Base-by-base conservation (phyloP, 2,888 invertebrate genomes). In the Camptogramma bilineatum region DNA sequence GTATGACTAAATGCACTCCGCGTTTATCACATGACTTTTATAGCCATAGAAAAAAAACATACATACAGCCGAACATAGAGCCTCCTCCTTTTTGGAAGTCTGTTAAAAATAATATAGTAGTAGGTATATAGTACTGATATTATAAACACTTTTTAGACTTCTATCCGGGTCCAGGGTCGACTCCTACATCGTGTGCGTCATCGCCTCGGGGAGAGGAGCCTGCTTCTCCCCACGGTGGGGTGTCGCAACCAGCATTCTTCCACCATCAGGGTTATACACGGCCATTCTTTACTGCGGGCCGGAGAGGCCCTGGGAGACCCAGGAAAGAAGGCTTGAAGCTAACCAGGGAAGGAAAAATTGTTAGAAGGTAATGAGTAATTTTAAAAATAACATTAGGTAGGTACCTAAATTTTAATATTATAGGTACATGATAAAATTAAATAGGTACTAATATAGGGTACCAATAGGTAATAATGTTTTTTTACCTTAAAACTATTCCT, bases 301-400 rank as follows among this genome's bases (percentile, higher is more conserved):
- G 95, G 71, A 94, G 97, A 70, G 97, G 97, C 53, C 96, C 97
- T 17, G 97, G 97, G 13, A 93, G 97, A 76, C 97, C 97, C 10
- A 94, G 97, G 68, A 96, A 97, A 79, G 97, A 97, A 85, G 95
- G 95, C 64, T 94, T 94, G 75, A 92, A 93, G 71, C 74, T 92
- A 58, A 85, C 92, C 17, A 78, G 89, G 58, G 93, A 93, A 72
- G 93, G 93, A 46, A 93, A 93, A 76, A 92, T 93, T 78, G 93
- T 93, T 44, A 84, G 92, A 77, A 88, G 93, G 93, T 92, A 82
- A 39, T 39, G 1, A 75, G 56, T 71, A 0, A 16, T 18, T 31
- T n/a, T 28, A 24, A 24, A 24, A 24, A n/a, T n/a, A n/a, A n/a
- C n/a, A n/a, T n/a, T 24, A 24, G 5, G 5, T 4, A 4, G 24